These are phyloP conservation scores for Epsilonema sp. DNA, from an alignment of 2,888 invertebrate genomes.

Conservation along the genomic window DNA sequence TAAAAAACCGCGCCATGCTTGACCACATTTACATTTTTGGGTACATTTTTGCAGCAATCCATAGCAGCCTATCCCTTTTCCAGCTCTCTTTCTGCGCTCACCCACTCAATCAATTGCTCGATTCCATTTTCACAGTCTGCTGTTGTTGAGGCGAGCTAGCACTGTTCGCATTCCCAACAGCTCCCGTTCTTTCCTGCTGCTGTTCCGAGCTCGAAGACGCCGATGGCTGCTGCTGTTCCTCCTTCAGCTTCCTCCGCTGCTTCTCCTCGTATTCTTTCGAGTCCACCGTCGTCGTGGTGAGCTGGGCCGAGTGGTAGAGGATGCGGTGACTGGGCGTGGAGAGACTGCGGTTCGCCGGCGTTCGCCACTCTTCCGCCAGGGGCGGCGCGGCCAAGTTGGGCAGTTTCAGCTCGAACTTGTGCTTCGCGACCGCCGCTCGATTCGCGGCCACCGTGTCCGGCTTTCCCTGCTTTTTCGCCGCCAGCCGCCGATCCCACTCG, in stretches of 20 bases:
- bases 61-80: too few relatives aligned
- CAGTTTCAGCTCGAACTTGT: conserved; percentile 2
- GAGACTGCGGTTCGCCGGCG: background rate
- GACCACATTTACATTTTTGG: too few relatives aligned
- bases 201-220: too few relatives aligned
- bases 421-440: conserved; percentile 3
- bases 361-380: background rate
- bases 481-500: conserved; percentile 76
- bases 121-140: too few relatives aligned
- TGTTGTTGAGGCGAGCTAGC: too few relatives aligned
- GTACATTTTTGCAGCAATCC: too few relatives aligned
- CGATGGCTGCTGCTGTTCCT: background rate
- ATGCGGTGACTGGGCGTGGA: background rate
- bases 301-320: background rate
- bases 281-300: background rate
- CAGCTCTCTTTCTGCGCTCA: too few relatives aligned
- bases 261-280: background rate
- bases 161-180: too few relatives aligned
- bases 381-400: background rate
- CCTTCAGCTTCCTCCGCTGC: background rate
- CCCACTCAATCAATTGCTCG: too few relatives aligned
- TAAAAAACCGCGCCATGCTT: too few relatives aligned
- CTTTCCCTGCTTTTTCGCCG: conserved; percentile 38
- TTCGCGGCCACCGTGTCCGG: background rate
- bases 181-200: too few relatives aligned